These are phyloP conservation scores for Ametastegia equiseti DNA, from an alignment of 2,888 invertebrate species.

Conservation along the genomic window DNA sequence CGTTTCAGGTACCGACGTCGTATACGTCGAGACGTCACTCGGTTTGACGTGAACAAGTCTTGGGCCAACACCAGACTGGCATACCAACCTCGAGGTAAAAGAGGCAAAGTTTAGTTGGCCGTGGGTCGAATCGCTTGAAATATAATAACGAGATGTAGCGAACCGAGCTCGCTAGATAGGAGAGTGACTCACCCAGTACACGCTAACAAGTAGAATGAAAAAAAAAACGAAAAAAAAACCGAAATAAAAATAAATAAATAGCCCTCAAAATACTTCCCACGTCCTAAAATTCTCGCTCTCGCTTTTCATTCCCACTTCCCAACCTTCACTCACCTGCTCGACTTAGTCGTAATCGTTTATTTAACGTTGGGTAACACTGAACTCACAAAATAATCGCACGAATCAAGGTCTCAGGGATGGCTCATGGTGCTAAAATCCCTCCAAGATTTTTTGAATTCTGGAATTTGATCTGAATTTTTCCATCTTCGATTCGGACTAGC, in stretches of 20 bases:
- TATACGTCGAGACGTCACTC: conserved; percentile 57
- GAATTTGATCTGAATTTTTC: background rate
- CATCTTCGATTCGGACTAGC: too few relatives aligned
- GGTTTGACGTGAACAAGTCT: conserved; percentile 55
- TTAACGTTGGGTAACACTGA: conserved; percentile 5
- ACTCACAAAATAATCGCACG: background rate
- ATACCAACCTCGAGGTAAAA: conserved; percentile 9
- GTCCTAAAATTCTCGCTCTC: conserved; percentile 44
- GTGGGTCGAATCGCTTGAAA: conserved; percentile 3
- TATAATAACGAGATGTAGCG: conserved; percentile 19
- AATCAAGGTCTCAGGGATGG: conserved; percentile 30
- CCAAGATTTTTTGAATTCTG: background rate
- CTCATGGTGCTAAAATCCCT: background rate
- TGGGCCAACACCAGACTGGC: conserved; percentile 28
- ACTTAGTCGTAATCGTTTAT: conserved; percentile 19
- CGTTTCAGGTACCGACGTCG: conserved; percentile 58
- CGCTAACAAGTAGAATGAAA: background rate
- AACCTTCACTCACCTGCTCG: background rate
- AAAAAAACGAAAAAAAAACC: background rate
- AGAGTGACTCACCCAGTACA: background rate
- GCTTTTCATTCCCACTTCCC: conserved; percentile 18
- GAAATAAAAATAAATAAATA: background rate
- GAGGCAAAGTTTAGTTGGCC: conserved; percentile 18
- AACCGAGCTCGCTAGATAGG: background rate
- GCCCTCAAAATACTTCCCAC: conserved; percentile 35